Evolutionary conservation across 2,888 invertebrate genomes (phyloP).

Genomic region (Syrista parreyssii): DNA sequence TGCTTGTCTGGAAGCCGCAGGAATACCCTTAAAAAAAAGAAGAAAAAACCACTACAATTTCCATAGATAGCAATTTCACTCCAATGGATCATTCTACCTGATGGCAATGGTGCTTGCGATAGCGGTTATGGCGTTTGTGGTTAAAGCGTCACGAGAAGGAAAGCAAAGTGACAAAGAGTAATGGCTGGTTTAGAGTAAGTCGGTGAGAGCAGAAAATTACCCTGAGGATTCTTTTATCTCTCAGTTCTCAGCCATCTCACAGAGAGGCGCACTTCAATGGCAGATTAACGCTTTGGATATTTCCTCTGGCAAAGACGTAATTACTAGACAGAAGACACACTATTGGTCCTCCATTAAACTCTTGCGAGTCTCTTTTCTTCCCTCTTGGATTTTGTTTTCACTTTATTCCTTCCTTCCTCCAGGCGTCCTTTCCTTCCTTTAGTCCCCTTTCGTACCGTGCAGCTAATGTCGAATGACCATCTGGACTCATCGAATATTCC

Average conservation of each 20-base stretch:
- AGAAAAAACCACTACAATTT: not conserved
- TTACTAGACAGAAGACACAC: not conserved
- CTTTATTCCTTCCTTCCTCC: slow-evolving; percentile 8
- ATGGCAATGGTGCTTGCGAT: not conserved
- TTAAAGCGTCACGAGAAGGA: slow-evolving; percentile 5
- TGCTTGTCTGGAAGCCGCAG: no score
- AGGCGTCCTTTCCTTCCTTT: no score
- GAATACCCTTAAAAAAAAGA: not conserved
- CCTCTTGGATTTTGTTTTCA: slow-evolving; percentile 10
- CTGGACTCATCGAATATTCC: not conserved
- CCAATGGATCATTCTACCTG: not conserved
- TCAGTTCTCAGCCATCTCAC: not conserved
- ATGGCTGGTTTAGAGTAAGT: slow-evolving; percentile 26
- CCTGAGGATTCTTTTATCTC: not conserved
- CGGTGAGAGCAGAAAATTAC: slow-evolving; percentile 8
- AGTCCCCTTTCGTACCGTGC: not conserved
- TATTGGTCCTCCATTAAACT: not conserved
- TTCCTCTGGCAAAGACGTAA: not conserved
- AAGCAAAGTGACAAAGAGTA: slow-evolving; percentile 33
- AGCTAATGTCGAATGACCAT: not conserved
- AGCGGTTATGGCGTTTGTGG: not conserved
- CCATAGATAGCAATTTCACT: not conserved
- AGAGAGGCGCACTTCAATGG: not conserved
- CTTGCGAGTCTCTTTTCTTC: slow-evolving; percentile 7
- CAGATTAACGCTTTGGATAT: not conserved